These are phyloP conservation scores for Ageneiosus marmoratus DNA, from an alignment of 2,113 vertebrate species.

Conservation along the genomic window DNA sequence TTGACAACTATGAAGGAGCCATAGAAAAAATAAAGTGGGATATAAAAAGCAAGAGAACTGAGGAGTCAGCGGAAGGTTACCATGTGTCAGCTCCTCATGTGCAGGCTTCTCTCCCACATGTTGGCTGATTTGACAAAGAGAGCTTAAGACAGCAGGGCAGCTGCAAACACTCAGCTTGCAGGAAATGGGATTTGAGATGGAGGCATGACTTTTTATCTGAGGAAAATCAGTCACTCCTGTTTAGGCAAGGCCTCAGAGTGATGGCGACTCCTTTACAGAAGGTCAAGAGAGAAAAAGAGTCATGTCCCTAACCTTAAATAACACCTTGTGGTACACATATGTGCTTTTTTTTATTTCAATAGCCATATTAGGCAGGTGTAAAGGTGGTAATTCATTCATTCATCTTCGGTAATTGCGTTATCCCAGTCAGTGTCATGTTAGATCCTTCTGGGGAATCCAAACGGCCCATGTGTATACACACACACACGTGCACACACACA, in stretches of 20 bases:
- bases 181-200: constrained; percentile 49
- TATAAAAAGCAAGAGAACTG: constrained; percentile 44
- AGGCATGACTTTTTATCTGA: constrained; percentile 41
- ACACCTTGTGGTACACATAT: background rate
- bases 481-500: no score
- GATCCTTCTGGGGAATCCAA: background rate
- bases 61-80: constrained; percentile 54
- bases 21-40: constrained; percentile 32
- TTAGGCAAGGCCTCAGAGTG: constrained; percentile 6
- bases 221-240: constrained; percentile 26
- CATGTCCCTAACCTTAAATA: background rate
- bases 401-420: background rate
- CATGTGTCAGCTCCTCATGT: constrained; percentile 51
- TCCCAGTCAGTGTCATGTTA: background rate
- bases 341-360: background rate
- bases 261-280: background rate
- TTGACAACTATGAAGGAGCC: constrained; percentile 40
- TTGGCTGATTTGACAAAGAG: constrained; percentile 50
- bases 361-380: background rate
- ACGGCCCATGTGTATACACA: no score
- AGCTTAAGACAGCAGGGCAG: constrained; percentile 43
- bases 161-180: constrained; percentile 49
- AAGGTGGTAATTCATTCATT: background rate
- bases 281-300: background rate
- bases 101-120: constrained; percentile 45